Conservation (phyloP, 2,888 invertebrate species). For the Chaetogeoica ovagalla region DNA sequence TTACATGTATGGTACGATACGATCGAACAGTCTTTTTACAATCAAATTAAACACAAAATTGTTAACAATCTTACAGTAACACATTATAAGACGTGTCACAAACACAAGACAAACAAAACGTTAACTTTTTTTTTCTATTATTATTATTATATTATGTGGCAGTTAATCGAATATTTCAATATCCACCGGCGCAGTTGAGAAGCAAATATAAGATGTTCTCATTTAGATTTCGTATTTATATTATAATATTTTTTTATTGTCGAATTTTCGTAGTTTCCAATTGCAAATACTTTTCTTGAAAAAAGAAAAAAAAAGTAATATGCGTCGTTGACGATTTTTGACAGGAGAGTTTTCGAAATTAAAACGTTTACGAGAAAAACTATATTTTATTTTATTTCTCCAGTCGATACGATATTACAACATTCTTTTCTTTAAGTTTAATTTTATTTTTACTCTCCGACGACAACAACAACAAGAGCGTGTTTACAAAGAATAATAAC, state of each 20-base stretch:
- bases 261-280: not conserved
- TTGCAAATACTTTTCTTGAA: not conserved
- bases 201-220: not conserved
- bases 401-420: not conserved
- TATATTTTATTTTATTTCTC: not conserved
- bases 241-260: not conserved
- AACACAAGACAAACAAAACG: no score
- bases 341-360: conserved; percentile 15
- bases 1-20: no score
- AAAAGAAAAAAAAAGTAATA: not conserved
- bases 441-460: not conserved
- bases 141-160: no score
- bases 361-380: not conserved
- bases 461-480: no score
- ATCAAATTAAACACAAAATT: no score
- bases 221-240: not conserved
- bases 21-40: no score
- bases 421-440: not conserved
- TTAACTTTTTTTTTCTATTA: no score
- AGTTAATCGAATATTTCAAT: no score
- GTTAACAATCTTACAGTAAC: no score
- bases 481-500: no score
- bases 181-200: no score
- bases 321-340: not conserved
- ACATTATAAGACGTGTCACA: no score